Percentiles rank a stretch among this genome's conserved stretches.
These are phyloP conservation scores for Lagopus leucura DNA, from an alignment of 2,113 vertebrate genomes.

Conservation along the genomic window DNA sequence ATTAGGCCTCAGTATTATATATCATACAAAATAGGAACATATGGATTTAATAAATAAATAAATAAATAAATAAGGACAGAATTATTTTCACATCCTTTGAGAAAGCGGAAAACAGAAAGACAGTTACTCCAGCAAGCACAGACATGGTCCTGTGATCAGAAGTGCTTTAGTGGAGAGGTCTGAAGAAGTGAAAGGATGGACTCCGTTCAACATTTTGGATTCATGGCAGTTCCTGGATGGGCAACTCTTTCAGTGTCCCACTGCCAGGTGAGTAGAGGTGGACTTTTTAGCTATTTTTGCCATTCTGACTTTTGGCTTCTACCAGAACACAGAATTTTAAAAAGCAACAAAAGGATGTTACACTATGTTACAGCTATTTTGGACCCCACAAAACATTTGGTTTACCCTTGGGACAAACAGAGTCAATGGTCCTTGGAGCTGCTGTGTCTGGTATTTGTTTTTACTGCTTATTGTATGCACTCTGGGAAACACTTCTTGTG, in stretches of 20 bases:
- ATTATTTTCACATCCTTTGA: background rate
- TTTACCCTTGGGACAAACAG: background rate
- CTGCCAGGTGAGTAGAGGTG: background rate
- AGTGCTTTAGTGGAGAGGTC: background rate
- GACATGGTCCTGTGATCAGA: background rate
- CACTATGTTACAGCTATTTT: background rate
- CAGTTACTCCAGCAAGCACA: background rate
- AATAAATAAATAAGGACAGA: background rate
- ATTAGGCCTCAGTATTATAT: background rate
- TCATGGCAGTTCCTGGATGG: background rate
- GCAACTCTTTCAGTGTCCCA: background rate
- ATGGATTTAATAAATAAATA: background rate
- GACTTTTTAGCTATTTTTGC: background rate
- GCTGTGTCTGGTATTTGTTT: conserved; percentile 19
- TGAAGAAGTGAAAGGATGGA: background rate
- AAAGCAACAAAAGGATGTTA: background rate
- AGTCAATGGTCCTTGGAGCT: background rate
- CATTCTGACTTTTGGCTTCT: background rate
- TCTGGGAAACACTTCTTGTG: background rate
- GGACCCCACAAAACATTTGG: background rate
- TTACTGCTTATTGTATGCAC: background rate
- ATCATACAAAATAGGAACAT: background rate
- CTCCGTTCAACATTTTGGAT: background rate
- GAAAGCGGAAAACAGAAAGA: background rate
- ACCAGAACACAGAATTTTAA: background rate